Evolutionary conservation across 2,113 vertebrate genomes (phyloP), one percentile per base, ranked within the genome.

Genomic region (Bufo gargarizans): DNA sequence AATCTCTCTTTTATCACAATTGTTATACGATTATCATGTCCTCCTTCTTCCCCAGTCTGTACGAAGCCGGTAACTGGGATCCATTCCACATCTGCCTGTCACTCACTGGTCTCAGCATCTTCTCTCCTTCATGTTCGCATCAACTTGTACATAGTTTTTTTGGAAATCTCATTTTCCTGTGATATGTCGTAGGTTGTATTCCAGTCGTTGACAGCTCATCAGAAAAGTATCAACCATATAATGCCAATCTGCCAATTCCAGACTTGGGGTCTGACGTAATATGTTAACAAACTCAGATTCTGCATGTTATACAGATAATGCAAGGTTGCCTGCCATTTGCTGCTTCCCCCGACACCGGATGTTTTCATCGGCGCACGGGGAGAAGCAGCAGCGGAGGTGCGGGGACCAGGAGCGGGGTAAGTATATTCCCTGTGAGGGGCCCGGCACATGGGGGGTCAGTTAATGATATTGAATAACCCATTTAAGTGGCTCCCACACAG

Each of bases 1-100:
- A 86, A 86, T 86, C 76, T 86, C 85, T 86, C 45, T 86, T 86
- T 86, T 86, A 86, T 86, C 85, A 78, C 85, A 69, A 20, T 61
- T 86, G 58, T 55, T 43, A 67, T 79, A 79, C 33, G 55, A 65
- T 65, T 78, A 86, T 86, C 61, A 85, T 85, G 85, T 67, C 78
- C 78, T 43, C 22, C 50, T 78, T 33, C n/a, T 76, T 58, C 47
- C 63, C 59, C 74, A 78, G 55, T 77, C 53, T 63, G 72, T 33
- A 55, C 84, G 67, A 49, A 69, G 58, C 59, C 9, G 14, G 43
- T 58, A 4, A 43, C 82, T 84, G 74, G 20, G 61, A 45, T 76
- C 55, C 65, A 43, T 74, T 43, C 59, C 65, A 76, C 83, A 71
- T 55, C 83, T 85, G 83, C 55, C 83, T 76, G 83, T 85, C 83